Base-by-base conservation (phyloP, 1,140 invertebrate genomes). In the Drosophila sulfurigaster region DNA sequence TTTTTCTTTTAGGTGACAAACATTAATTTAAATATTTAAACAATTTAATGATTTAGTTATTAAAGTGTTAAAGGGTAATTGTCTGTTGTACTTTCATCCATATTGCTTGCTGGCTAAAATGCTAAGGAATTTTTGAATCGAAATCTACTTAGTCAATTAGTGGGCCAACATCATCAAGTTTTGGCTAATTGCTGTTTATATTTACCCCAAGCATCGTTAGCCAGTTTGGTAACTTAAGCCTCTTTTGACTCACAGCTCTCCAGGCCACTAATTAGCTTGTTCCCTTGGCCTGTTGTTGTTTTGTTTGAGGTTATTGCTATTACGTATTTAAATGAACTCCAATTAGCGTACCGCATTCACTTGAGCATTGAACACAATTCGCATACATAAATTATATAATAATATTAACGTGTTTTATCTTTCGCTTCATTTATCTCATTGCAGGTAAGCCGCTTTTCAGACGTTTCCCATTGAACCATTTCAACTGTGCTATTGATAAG, bases 401-500 rank as follows among this genome's bases (percentile, higher is more conserved):
- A 57, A 73, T 78, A 75, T 73, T 79, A 81, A 79, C 81, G 56
- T 52, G 25, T 54, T 30, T 72, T 60, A 75, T 66, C 76, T 70
- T 11, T 58, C 56, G 58, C 58, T 60, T 69, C 71, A 69, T 65
- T 71, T 70, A 48, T 77, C 60, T 83, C 64, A n/a, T 90, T 89
- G 15, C 81, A 89, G 85, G 85, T 89, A 89, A 89, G 85, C 85
- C 74, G 85, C 75, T 88, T 88, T 66, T 10, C 30, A 69, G 46
- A 60, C 20, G 66, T 77, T 56, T 71, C 64, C 51, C 38, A 71
- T 77, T 78, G 70, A 64, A 49, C 52, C 52, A 72, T 66, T 58
- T 45, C 51, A 75, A 56, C 45, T 58, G 41, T 46, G 43, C 54
- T 73, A 62, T 49, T 68, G 66, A 64, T 69, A 41, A 51, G 63